A percentile compares a stretch with the other conserved stretches of the same genome.
Conservation (phyloP, 2,797 vertebrate species). For the Sphaeramia orbicularis region DNA sequence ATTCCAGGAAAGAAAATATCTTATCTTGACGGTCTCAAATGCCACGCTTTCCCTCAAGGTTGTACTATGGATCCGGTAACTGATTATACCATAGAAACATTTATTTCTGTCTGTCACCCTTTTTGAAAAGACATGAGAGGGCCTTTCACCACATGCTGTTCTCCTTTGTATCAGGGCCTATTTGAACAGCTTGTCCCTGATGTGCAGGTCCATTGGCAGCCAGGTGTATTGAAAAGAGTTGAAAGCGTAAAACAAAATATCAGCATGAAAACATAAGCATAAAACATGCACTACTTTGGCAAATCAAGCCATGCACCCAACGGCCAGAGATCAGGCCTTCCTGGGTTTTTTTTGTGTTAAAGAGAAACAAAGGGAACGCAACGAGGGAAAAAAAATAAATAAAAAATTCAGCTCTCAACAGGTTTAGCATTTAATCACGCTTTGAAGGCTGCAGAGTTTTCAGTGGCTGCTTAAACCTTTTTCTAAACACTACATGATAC, state of each 20-base stretch:
- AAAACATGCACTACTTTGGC: not conserved
- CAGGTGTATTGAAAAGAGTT: slow-evolving; percentile 11
- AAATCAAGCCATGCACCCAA: slow-evolving; percentile 3
- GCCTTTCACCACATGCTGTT: slow-evolving; percentile 36
- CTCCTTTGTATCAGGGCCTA: slow-evolving; percentile 34
- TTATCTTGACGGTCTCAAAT: slow-evolving; percentile 43
- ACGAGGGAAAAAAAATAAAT: too few relatives aligned
- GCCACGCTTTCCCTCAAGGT: slow-evolving; percentile 24
- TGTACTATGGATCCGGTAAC: slow-evolving; percentile 30
- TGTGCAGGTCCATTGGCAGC: slow-evolving; percentile 23
- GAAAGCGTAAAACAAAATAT: slow-evolving; percentile 31
- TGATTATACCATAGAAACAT: slow-evolving; percentile 44
- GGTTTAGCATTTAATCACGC: too few relatives aligned
- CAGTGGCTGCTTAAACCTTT: too few relatives aligned
- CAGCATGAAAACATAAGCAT: not conserved
- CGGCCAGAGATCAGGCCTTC: not conserved
- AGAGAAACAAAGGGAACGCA: too few relatives aligned
- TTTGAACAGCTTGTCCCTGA: slow-evolving; percentile 50
- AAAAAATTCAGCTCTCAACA: too few relatives aligned
- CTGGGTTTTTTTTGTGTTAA: too few relatives aligned
- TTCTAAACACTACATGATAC: not conserved
- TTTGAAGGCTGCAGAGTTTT: too few relatives aligned
- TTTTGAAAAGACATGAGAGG: slow-evolving; percentile 36
- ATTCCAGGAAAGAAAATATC: slow-evolving; percentile 45
- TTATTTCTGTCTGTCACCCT: slow-evolving; percentile 37